Evolutionary conservation across 2,888 invertebrate species (phyloP).

Genomic region (Caenorhabditis panamensis): DNA sequence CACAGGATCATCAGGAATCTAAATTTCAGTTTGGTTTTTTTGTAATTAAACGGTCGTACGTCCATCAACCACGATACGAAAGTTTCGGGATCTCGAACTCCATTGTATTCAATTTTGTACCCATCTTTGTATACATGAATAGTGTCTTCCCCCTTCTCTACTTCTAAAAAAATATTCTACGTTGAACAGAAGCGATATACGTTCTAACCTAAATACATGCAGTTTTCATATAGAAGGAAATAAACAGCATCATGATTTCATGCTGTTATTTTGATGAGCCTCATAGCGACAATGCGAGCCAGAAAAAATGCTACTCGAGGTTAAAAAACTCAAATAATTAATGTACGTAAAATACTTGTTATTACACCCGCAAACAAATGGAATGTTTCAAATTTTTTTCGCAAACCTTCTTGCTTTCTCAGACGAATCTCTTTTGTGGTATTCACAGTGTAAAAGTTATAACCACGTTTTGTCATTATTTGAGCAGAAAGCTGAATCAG

Average conservation of each 20-base stretch:
- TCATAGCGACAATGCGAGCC: no score
- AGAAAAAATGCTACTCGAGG: no score
- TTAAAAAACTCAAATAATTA: no score
- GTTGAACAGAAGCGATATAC: neutral
- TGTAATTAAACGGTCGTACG: conserved; percentile 58
- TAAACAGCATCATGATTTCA: neutral
- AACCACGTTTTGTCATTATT: conserved; percentile 81
- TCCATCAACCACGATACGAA: conserved; percentile 82
- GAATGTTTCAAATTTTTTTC: no score
- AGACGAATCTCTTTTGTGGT: conserved; percentile 80
- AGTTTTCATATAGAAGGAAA: neutral
- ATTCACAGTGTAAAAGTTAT: conserved; percentile 81
- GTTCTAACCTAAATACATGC: neutral
- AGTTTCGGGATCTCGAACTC: conserved; percentile 81
- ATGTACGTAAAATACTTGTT: no score
- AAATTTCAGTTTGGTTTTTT: conserved; percentile 21
- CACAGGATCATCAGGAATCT: conserved; percentile 81
- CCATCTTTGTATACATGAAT: conserved; percentile 81
- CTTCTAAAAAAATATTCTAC: conserved; percentile 66
- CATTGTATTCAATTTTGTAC: conserved; percentile 81
- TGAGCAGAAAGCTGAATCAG: conserved; percentile 80
- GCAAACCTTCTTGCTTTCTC: conserved; percentile 79
- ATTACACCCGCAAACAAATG: no score
- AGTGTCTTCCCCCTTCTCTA: conserved; percentile 80
- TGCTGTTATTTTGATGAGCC: no score